phyloP scores from a whole-genome alignment of 1,140 invertebrate species.

The Rhynchophorus ferrugineus region DNA sequence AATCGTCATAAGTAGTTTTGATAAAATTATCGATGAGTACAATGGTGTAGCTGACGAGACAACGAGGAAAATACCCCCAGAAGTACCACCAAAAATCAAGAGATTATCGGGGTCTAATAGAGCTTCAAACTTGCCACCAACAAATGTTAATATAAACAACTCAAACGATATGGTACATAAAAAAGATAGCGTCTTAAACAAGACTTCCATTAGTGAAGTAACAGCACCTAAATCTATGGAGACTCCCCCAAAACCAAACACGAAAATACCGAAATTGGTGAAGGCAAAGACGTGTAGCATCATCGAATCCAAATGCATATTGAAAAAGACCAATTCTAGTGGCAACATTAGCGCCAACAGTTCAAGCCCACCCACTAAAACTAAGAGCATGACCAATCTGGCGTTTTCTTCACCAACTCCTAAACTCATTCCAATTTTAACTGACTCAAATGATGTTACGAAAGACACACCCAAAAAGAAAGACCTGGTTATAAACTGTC shows the following conservation, averaged over 20 bases:
- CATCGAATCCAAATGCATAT: constrained; percentile 53
- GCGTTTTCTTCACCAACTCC: neutral
- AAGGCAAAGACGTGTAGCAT: constrained; percentile 57
- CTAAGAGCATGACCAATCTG: constrained; percentile 27
- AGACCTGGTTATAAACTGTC: neutral
- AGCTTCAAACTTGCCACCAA: neutral
- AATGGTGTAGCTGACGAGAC: constrained; percentile 14
- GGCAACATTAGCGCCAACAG: neutral
- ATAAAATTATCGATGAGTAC: constrained; percentile 51
- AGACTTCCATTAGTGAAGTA: neutral
- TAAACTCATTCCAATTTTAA: neutral
- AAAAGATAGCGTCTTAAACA: too few relatives aligned
- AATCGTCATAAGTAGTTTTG: constrained; percentile 55
- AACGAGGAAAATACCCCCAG: neutral
- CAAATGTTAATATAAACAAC: neutral
- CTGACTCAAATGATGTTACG: neutral
- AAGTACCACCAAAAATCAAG: neutral
- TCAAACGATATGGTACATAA: neutral
- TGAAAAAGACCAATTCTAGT: constrained; percentile 42
- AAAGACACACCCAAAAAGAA: neutral
- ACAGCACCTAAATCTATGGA: too few relatives aligned
- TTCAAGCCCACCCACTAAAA: constrained; percentile 16
- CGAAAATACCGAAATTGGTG: constrained; percentile 44
- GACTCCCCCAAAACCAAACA: constrained; percentile 19
- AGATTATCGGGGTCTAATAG: neutral